phyloP scores from a whole-genome alignment of 2,888 invertebrate species.

The Proisotoma minuta region DNA sequence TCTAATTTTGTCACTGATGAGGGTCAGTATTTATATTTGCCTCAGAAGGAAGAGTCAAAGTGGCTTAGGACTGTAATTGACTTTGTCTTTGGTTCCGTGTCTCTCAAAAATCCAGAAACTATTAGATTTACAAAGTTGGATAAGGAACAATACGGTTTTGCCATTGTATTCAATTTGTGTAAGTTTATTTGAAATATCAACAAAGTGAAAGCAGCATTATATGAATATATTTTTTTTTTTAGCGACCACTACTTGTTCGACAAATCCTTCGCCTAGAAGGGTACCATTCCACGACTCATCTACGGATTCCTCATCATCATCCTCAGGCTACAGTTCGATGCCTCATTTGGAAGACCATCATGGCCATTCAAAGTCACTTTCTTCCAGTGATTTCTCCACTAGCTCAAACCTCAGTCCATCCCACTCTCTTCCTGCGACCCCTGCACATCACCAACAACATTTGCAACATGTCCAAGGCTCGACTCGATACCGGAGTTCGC shows the following conservation, averaged over 20 bases:
- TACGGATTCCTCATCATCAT: neutral
- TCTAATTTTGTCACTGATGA: conserved; percentile 32
- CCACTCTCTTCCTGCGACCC: neutral
- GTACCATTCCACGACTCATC: neutral
- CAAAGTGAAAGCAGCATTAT: too few relatives aligned
- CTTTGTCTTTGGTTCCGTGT: neutral
- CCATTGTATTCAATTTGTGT: neutral
- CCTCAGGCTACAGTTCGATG: neutral
- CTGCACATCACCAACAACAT: neutral
- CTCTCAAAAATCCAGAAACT: neutral
- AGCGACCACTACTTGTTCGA: neutral
- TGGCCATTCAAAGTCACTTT: too few relatives aligned
- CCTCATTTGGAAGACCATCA: neutral
- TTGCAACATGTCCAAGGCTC: neutral
- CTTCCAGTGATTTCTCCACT: neutral
- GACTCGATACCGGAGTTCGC: neutral
- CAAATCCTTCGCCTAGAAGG: neutral
- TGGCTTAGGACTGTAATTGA: neutral
- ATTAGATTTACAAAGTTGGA: neutral
- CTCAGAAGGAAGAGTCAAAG: neutral
- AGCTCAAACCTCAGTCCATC: neutral
- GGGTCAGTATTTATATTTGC: neutral
- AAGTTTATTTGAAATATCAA: neutral
- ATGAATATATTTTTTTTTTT: neutral
- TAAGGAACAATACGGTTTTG: neutral